Conservation (phyloP, 2,888 invertebrate genomes). For the Cheilosia vernalis region DNA sequence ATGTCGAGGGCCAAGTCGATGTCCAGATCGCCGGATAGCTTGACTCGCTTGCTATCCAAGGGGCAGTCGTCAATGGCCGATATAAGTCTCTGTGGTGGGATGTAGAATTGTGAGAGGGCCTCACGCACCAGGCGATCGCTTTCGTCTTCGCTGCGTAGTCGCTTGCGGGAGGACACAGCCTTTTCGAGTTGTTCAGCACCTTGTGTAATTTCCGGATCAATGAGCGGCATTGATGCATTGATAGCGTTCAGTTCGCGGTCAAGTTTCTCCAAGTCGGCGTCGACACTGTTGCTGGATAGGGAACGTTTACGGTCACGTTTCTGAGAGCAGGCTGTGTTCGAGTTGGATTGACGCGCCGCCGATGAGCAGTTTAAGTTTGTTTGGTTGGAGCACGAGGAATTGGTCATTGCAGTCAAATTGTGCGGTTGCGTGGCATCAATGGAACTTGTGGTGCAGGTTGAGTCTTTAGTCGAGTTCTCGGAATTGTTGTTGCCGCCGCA, state of each 20-base stretch:
- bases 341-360: conserved; percentile 32
- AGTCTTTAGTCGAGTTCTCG: conserved; percentile 70
- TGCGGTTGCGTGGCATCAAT: conserved; percentile 71
- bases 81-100: conserved; percentile 88
- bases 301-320: conserved; percentile 79
- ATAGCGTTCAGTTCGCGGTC: conserved; percentile 83
- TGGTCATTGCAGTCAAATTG: conserved; percentile 70
- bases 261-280: conserved; percentile 83
- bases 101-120: conserved; percentile 89
- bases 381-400: conserved; percentile 63
- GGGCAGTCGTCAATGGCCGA: conserved; percentile 88
- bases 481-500: conserved; percentile 77
- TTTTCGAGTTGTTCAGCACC: conserved; percentile 83
- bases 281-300: conserved; percentile 81
- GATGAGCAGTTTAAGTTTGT: conserved; percentile 53
- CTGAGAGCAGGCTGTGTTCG: conserved; percentile 45
- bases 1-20: conserved; percentile 82
- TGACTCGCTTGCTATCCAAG: conserved; percentile 78
- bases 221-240: conserved; percentile 83
- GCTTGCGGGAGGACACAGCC: conserved; percentile 82
- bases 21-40: conserved; percentile 76
- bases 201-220: conserved; percentile 83
- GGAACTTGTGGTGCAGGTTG: conserved; percentile 51
- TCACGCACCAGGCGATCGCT: conserved; percentile 88
- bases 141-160: conserved; percentile 85